Percentiles rank a stretch among this genome's conserved stretches.
phyloP scores from a whole-genome alignment of 2,888 invertebrate species.

The Lasiommata megera region DNA sequence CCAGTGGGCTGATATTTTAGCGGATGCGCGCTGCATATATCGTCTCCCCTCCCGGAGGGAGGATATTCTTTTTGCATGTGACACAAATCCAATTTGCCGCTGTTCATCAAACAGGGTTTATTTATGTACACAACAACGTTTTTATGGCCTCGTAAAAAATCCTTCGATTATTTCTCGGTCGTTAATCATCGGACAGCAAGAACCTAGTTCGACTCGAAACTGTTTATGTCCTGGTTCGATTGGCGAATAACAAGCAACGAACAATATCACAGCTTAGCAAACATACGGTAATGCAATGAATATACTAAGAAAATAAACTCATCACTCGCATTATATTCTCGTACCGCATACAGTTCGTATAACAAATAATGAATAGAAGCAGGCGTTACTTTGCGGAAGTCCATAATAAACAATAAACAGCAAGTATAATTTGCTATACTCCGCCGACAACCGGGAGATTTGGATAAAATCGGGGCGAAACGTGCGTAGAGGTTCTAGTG shows the following conservation, averaged over 20 bases:
- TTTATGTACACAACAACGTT: constrained; percentile 41
- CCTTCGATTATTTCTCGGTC: constrained; percentile 40
- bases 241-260: constrained; percentile 18
- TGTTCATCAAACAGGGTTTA: constrained; percentile 29
- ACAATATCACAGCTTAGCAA: neutral
- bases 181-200: constrained; percentile 43
- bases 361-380: no score
- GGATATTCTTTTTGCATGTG: constrained; percentile 26
- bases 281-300: neutral
- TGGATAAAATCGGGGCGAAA: no score
- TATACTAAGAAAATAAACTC: neutral
- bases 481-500: no score
- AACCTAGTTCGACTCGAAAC: constrained; percentile 21
- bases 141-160: constrained; percentile 46
- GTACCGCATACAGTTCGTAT: no score
- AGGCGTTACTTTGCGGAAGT: no score
- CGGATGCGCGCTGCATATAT: neutral
- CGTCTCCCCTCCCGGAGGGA: neutral
- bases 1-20: neutral
- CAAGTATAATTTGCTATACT: no score
- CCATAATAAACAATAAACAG: no score
- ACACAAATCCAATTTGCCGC: constrained; percentile 45
- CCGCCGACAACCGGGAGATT: no score
- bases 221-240: constrained; percentile 23
- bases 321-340: no score